Conservation (phyloP, 37 sponge, comb jelly and placozoan genomes). For the Bolinopsis microptera region DNA sequence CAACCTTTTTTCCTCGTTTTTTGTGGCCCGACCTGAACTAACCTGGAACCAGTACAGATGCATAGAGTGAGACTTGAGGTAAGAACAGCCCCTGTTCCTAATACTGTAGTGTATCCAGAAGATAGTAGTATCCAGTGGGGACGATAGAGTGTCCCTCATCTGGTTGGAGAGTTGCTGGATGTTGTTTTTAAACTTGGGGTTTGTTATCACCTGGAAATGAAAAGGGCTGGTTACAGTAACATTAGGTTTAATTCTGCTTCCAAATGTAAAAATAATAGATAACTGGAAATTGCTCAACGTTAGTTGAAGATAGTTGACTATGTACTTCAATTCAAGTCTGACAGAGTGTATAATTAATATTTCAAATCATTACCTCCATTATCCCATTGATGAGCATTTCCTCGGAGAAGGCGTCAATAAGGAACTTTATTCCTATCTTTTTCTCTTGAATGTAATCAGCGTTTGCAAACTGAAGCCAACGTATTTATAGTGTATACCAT, state of each 20-base stretch:
- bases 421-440: slow-evolving; percentile 37
- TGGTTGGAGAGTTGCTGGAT: slow-evolving; percentile 49
- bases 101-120: slow-evolving; percentile 47
- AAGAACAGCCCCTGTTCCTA: not conserved
- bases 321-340: too few species aligned
- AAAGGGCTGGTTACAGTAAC: not conserved
- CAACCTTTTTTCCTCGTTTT: too few species aligned
- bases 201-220: slow-evolving; percentile 15
- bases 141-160: slow-evolving; percentile 12
- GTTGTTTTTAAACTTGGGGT: slow-evolving; percentile 15
- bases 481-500: too few species aligned
- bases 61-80: slow-evolving; percentile 62
- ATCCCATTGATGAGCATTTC: slow-evolving; percentile 53
- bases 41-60: slow-evolving; percentile 63
- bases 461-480: slow-evolving; percentile 62
- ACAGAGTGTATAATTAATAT: too few species aligned
- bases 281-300: too few species aligned
- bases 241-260: too few species aligned
- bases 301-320: too few species aligned
- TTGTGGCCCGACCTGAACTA: too few species aligned
- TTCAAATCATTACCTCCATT: slow-evolving; percentile 51
- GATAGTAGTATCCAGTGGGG: slow-evolving; percentile 35
- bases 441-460: slow-evolving; percentile 37
- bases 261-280: too few species aligned
- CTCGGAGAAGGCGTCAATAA: slow-evolving; percentile 46